phyloP scores from a whole-genome alignment of 2,113 vertebrate species.

The Pipa parva region DNA sequence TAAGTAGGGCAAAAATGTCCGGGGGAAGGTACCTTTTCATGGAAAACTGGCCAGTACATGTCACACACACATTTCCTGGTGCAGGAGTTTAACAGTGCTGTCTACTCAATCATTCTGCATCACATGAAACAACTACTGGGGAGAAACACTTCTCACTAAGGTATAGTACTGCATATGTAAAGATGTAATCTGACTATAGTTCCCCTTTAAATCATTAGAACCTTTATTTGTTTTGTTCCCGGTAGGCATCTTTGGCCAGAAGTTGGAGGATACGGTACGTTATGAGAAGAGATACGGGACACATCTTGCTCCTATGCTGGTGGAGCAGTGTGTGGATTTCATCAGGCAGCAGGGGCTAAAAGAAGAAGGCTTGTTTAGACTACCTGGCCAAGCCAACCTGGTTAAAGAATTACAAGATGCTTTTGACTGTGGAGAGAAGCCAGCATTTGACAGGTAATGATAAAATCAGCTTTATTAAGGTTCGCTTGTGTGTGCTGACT shows the following conservation, averaged over 20 bases:
- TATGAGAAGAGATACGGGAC: constrained; percentile 86
- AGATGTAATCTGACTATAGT: no score
- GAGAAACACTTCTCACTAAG: no score
- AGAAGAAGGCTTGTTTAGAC: constrained; percentile 90
- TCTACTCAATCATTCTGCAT: no score
- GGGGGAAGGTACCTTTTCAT: no score
- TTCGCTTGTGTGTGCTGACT: neutral
- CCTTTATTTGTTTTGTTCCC: no score
- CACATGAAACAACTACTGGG: no score
- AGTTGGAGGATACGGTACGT: constrained; percentile 89
- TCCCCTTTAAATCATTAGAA: no score
- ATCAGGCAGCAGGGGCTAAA: constrained; percentile 85
- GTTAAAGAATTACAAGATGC: constrained; percentile 96
- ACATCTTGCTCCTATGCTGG: constrained; percentile 87
- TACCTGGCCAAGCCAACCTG: constrained; percentile 92
- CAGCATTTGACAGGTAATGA: constrained; percentile 87
- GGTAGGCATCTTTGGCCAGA: constrained; percentile 94
- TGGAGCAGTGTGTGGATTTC: constrained; percentile 95
- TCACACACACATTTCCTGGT: no score
- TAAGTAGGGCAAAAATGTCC: no score
- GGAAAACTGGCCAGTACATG: no score
- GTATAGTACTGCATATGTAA: no score
- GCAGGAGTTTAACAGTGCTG: no score
- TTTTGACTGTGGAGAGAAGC: constrained; percentile 95
- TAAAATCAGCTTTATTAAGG: neutral